Conservation (phyloP, 2,113 vertebrate genomes). For the Pelvicachromis taeniatus region DNA sequence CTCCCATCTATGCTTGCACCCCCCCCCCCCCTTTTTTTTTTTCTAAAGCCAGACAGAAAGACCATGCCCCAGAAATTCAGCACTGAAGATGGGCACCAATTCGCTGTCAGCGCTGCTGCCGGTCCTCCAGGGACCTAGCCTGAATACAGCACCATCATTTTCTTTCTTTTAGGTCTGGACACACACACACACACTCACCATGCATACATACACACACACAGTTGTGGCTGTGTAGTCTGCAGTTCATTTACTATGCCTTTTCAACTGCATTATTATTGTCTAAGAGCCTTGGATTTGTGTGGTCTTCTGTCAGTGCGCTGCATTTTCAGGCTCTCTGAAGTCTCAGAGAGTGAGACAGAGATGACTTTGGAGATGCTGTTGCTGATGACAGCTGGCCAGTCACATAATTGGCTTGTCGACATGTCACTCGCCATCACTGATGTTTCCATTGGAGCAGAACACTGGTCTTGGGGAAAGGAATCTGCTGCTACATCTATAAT, state of each 20-base stretch:
- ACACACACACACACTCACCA: not conserved
- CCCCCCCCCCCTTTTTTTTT: not conserved
- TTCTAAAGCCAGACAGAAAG: constrained; percentile 19
- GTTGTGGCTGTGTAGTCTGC: constrained; percentile 10
- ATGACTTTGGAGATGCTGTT: constrained; percentile 3
- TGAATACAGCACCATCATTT: constrained; percentile 59
- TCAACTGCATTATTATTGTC: constrained; percentile 42
- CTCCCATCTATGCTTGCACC: not conserved
- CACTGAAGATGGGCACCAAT: constrained; percentile 39
- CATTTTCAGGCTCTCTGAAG: not conserved
- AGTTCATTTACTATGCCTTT: constrained; percentile 37
- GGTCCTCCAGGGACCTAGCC: constrained; percentile 54
- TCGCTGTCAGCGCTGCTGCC: constrained; percentile 53
- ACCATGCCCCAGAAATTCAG: constrained; percentile 57
- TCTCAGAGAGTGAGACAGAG: not conserved
- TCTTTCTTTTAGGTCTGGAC: constrained; percentile 34
- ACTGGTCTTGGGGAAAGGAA: constrained; percentile 7
- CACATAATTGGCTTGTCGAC: constrained; percentile 49
- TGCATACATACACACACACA: not conserved
- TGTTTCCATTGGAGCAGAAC: constrained; percentile 47
- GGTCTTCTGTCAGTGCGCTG: not conserved
- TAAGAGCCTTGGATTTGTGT: not conserved
- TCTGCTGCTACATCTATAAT: constrained; percentile 46
- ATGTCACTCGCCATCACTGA: constrained; percentile 39
- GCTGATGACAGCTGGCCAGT: constrained; percentile 34